phyloP scores from a whole-genome alignment of 2,888 invertebrate genomes.

The Baronia brevicornis region DNA sequence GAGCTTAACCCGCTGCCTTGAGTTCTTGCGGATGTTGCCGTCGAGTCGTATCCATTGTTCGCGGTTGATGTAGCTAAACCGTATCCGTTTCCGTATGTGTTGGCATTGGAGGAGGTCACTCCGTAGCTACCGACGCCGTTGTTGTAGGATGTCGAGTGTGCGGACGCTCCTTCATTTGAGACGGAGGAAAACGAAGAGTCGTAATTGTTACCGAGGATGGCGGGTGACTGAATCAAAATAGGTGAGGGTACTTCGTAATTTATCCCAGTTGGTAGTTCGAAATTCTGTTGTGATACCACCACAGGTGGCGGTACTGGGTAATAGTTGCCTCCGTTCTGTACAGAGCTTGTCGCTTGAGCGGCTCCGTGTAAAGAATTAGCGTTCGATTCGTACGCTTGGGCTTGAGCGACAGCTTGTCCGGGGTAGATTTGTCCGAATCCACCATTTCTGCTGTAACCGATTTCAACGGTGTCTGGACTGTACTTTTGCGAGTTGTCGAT shows the following conservation, averaged over 20 bases:
- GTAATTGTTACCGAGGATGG: slow-evolving; percentile 34
- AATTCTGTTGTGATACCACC: slow-evolving; percentile 54
- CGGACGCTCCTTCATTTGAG: slow-evolving; percentile 39
- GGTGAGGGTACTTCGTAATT: slow-evolving; percentile 28
- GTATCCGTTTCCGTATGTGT: slow-evolving; percentile 32
- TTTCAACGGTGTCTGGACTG: slow-evolving; percentile 14
- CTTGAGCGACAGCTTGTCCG: slow-evolving; percentile 38
- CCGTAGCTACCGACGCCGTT: slow-evolving; percentile 36
- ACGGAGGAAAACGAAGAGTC: slow-evolving; percentile 43
- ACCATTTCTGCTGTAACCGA: slow-evolving; percentile 32
- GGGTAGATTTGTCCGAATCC: slow-evolving; percentile 32
- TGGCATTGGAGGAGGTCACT: slow-evolving; percentile 44
- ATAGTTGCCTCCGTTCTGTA: slow-evolving; percentile 34
- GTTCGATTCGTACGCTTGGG: slow-evolving; percentile 32
- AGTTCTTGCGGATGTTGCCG: slow-evolving; percentile 38
- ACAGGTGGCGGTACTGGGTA: slow-evolving; percentile 46
- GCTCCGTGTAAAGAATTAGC: slow-evolving; percentile 24
- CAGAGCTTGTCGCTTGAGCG: slow-evolving; percentile 29
- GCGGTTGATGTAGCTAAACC: slow-evolving; percentile 48
- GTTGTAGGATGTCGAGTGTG: slow-evolving; percentile 46
- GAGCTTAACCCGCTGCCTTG: slow-evolving; percentile 35
- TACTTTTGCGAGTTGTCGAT: slow-evolving; percentile 15
- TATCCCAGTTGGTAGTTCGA: slow-evolving; percentile 34
- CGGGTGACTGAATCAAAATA: slow-evolving; percentile 42
- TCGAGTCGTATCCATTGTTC: slow-evolving; percentile 36